Evolutionary conservation across 2,888 invertebrate genomes (phyloP).

Genomic region (Cantharis flavilabris): DNA sequence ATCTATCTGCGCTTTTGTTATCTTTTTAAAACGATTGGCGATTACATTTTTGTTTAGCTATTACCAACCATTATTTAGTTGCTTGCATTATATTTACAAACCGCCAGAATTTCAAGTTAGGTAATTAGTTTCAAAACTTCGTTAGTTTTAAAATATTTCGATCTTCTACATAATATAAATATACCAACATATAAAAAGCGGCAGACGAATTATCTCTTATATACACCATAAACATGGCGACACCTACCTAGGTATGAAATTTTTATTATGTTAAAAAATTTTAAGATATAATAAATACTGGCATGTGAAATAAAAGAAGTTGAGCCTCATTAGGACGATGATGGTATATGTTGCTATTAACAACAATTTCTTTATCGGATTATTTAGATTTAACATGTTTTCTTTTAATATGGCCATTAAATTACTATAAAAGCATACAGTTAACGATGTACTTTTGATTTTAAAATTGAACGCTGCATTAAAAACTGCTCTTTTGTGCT

Average conservation of each 20-base stretch:
- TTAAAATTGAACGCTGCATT: conserved; percentile 39
- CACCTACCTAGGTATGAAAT: conserved; percentile 6
- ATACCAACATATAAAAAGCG: background rate
- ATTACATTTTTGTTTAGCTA: conserved; percentile 9
- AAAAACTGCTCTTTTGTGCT: conserved; percentile 28
- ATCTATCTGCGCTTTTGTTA: conserved; percentile 29
- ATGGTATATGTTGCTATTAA: conserved; percentile 34
- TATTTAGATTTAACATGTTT: conserved; percentile 40
- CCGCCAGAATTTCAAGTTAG: too few species aligned
- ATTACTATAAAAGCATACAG: conserved; percentile 36
- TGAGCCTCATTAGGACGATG: background rate
- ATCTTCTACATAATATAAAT: background rate
- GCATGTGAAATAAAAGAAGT: background rate
- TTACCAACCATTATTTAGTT: background rate
- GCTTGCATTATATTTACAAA: background rate
- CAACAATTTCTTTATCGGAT: conserved; percentile 41
- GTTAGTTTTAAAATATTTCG: background rate
- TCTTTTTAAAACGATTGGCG: conserved; percentile 24
- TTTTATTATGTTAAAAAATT: background rate
- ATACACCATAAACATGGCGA: conserved; percentile 19
- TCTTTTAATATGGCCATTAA: conserved; percentile 37
- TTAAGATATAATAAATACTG: background rate
- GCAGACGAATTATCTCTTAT: conserved; percentile 15
- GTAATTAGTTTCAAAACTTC: too few species aligned
- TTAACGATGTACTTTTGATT: conserved; percentile 39